These are phyloP conservation scores for Drosophila rufa DNA, from an alignment of 1,140 invertebrate species.

Conservation along the genomic window DNA sequence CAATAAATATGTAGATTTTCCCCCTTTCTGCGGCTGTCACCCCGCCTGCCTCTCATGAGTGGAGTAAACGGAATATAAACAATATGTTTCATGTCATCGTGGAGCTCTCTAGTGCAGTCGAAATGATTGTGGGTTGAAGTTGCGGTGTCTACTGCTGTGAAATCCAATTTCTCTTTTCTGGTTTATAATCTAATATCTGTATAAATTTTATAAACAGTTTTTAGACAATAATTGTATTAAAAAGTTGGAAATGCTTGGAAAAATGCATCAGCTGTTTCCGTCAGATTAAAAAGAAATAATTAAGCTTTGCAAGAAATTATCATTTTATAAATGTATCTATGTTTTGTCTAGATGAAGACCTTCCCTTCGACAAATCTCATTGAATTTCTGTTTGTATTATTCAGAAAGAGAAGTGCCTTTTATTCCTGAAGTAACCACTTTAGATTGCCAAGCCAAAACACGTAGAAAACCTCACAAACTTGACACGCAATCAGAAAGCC, in stretches of 20 bases:
- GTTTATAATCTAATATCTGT: not conserved
- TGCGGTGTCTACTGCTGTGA: not conserved
- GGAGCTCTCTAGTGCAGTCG: not conserved
- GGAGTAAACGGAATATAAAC: slow-evolving; percentile 21
- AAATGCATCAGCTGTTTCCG: not conserved
- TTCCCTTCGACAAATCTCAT: too few species aligned
- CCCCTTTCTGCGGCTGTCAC: slow-evolving; percentile 10
- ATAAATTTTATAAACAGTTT: too few species aligned
- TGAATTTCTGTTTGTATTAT: not conserved
- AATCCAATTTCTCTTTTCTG: too few species aligned
- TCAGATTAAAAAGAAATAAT: too few species aligned
- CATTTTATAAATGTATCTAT: not conserved
- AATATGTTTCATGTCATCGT: slow-evolving; percentile 48
- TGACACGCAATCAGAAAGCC: slow-evolving; percentile 52
- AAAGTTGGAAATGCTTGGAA: too few species aligned
- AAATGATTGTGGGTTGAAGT: not conserved
- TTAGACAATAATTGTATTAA: too few species aligned
- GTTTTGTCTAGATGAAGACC: too few species aligned
- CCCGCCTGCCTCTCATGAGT: slow-evolving; percentile 7
- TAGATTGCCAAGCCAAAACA: not conserved
- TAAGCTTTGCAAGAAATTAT: not conserved
- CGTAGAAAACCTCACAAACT: slow-evolving; percentile 18
- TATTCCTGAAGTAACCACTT: not conserved
- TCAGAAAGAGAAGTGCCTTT: not conserved
- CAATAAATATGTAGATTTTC: slow-evolving; percentile 71